These are phyloP conservation scores for Batillaria attramentaria DNA, from an alignment of 1,140 invertebrate genomes.

Conservation along the genomic window DNA sequence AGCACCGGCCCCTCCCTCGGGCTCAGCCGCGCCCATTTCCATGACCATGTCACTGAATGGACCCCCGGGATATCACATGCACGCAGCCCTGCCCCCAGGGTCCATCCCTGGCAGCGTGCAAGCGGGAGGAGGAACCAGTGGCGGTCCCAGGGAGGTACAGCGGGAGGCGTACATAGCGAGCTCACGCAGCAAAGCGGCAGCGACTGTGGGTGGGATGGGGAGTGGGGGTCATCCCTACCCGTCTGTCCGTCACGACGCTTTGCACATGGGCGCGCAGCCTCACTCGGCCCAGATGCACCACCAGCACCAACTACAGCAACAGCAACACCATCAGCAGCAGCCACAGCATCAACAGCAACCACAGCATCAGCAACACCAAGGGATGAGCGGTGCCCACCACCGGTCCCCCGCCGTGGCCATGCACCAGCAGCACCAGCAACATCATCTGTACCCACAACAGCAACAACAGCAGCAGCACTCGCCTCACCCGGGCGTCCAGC, in stretches of 20 bases:
- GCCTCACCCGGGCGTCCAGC: background rate
- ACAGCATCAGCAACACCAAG: background rate
- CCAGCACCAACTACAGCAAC: slow-evolving; percentile 13
- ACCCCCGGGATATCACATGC: slow-evolving; percentile 28
- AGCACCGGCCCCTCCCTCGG: background rate
- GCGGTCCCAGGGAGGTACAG: background rate
- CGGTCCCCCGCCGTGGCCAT: background rate
- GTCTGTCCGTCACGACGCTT: background rate
- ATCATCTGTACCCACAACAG: background rate
- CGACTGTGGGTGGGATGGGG: no score
- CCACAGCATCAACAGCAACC: slow-evolving; percentile 17
- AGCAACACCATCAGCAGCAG: slow-evolving; percentile 1
- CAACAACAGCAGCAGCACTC: slow-evolving; percentile 9
- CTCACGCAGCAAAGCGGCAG: no score
- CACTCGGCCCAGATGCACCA: background rate
- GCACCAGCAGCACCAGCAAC: background rate
- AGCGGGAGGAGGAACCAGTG: background rate
- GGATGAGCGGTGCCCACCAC: slow-evolving; percentile 6
- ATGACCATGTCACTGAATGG: slow-evolving; percentile 30
- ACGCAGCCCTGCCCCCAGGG: background rate
- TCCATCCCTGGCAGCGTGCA: background rate
- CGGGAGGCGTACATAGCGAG: slow-evolving; percentile 10
- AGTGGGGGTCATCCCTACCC: slow-evolving; percentile 7
- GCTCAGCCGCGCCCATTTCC: slow-evolving; percentile 15
- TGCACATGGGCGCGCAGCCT: background rate